phyloP scores from a whole-genome alignment of 92 coral and sea anemone genomes.

The Bergia puertoricense region DNA sequence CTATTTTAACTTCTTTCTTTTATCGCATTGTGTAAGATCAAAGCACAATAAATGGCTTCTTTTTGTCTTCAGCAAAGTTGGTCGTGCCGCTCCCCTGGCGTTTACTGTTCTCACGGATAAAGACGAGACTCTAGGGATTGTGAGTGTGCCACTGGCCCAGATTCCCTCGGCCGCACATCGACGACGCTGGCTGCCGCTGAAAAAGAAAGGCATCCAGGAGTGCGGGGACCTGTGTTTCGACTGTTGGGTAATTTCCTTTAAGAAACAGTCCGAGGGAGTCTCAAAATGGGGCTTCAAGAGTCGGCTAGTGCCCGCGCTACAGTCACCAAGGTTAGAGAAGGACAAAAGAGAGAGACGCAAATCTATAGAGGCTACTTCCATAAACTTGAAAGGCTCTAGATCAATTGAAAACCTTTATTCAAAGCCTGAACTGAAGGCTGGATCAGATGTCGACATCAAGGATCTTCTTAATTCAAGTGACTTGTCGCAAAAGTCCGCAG shows the following conservation, averaged over 20 bases:
- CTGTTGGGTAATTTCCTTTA: slow-evolving; percentile 88
- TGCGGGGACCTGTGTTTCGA: slow-evolving; percentile 94
- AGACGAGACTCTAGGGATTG: slow-evolving; percentile 80
- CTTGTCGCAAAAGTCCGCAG: slow-evolving; percentile 20
- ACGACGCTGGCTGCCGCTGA: slow-evolving; percentile 95
- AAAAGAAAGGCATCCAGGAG: slow-evolving; percentile 68
- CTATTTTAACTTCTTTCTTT: too few species aligned
- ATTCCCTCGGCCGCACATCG: slow-evolving; percentile 94
- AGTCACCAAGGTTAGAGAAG: slow-evolving; percentile 27
- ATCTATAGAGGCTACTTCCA: slow-evolving; percentile 81
- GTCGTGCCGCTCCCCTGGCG: slow-evolving; percentile 79
- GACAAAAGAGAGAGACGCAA: slow-evolving; percentile 75
- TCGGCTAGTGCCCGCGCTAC: slow-evolving; percentile 46
- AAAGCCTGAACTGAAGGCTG: slow-evolving; percentile 24
- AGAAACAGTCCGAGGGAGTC: slow-evolving; percentile 40
- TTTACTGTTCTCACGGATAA: slow-evolving; percentile 82
- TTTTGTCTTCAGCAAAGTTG: slow-evolving; percentile 62
- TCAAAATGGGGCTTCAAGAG: slow-evolving; percentile 57
- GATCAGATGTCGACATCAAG: slow-evolving; percentile 18
- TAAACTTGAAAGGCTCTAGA: slow-evolving; percentile 79
- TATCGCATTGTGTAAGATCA: too few species aligned
- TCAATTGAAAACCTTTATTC: slow-evolving; percentile 85
- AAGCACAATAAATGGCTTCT: not conserved
- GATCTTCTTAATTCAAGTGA: slow-evolving; percentile 44
- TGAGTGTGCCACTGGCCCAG: slow-evolving; percentile 81